phyloP scores from a whole-genome alignment of 1,140 invertebrate genomes.

The Drosophila oshimai region DNA sequence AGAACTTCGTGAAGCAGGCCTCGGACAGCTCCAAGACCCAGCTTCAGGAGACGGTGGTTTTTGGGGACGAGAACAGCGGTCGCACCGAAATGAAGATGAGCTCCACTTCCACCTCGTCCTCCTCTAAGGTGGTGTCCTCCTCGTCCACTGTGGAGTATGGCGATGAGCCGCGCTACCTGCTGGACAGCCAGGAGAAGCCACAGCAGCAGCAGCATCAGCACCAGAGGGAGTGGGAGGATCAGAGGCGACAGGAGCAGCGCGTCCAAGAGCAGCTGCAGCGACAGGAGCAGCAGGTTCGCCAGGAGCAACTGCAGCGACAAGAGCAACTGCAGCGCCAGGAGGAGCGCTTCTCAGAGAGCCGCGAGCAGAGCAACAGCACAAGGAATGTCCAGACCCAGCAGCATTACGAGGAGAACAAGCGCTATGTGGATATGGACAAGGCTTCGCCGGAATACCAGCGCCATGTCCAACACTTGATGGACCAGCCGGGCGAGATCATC shows the following conservation, averaged over 20 bases:
- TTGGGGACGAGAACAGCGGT: conserved; percentile 83
- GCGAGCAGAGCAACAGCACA: conserved; percentile 60
- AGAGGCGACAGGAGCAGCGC: conserved; percentile 41
- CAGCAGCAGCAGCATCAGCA: conserved; percentile 20
- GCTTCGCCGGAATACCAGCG: conserved; percentile 77
- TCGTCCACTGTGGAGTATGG: conserved; percentile 66
- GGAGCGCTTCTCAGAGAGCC: conserved; percentile 63
- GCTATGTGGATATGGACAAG: conserved; percentile 80
- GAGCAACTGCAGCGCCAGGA: conserved; percentile 49
- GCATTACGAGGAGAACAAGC: conserved; percentile 74
- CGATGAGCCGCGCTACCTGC: conserved; percentile 60
- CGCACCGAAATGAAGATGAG: conserved; percentile 77
- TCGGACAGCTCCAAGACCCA: conserved; percentile 85
- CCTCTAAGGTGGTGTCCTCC: conserved; percentile 70
- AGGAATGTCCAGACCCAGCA: conserved; percentile 72
- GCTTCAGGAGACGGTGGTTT: conserved; percentile 85
- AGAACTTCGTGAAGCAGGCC: conserved; percentile 85
- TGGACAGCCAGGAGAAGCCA: conserved; percentile 32
- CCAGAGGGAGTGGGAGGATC: conserved; percentile 27
- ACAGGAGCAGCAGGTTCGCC: conserved; percentile 36
- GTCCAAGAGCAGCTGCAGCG: conserved; percentile 30
- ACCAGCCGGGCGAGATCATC: conserved; percentile 82
- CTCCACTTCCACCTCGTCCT: conserved; percentile 66
- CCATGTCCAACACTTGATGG: conserved; percentile 75
- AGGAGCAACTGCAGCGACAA: conserved; percentile 27